phyloP scores from a whole-genome alignment of 2,888 invertebrate genomes.

The Lithophane leautieri region DNA sequence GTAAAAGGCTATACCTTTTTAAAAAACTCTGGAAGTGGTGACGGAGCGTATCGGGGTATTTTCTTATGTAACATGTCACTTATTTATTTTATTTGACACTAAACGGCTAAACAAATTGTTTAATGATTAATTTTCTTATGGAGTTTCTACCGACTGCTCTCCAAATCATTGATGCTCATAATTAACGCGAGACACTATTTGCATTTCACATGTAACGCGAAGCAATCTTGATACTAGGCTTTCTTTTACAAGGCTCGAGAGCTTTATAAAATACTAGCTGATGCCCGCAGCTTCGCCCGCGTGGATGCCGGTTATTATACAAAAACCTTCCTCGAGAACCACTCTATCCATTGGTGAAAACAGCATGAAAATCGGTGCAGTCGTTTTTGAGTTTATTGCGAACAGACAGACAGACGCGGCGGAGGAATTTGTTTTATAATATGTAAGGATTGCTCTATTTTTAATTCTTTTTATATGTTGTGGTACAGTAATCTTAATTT shows the following conservation, averaged over 20 bases:
- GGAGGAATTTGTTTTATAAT: too few species aligned
- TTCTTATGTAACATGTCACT: background rate
- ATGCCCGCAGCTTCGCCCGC: too few species aligned
- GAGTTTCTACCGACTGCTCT: slow-evolving; percentile 56
- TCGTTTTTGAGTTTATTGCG: too few species aligned
- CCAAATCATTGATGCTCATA: slow-evolving; percentile 73
- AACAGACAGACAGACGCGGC: too few species aligned
- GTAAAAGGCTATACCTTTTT: background rate
- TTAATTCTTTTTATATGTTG: too few species aligned
- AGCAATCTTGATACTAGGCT: slow-evolving; percentile 59
- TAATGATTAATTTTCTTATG: slow-evolving; percentile 57
- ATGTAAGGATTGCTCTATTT: too few species aligned
- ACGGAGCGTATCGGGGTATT: background rate
- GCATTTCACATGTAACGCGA: slow-evolving; percentile 60
- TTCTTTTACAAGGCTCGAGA: background rate
- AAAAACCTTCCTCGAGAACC: too few species aligned
- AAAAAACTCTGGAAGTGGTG: too few species aligned
- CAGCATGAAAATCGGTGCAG: too few species aligned
- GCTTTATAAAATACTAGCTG: background rate
- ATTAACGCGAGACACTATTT: slow-evolving; percentile 64
- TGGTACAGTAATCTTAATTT: too few species aligned
- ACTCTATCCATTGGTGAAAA: too few species aligned
- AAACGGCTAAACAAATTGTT: slow-evolving; percentile 42
- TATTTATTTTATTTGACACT: background rate
- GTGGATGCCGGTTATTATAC: too few species aligned